Percentiles rank a stretch among this genome's conserved stretches.
phyloP scores from a whole-genome alignment of 2,888 invertebrate species.

The Polylopha cassiicola region DNA sequence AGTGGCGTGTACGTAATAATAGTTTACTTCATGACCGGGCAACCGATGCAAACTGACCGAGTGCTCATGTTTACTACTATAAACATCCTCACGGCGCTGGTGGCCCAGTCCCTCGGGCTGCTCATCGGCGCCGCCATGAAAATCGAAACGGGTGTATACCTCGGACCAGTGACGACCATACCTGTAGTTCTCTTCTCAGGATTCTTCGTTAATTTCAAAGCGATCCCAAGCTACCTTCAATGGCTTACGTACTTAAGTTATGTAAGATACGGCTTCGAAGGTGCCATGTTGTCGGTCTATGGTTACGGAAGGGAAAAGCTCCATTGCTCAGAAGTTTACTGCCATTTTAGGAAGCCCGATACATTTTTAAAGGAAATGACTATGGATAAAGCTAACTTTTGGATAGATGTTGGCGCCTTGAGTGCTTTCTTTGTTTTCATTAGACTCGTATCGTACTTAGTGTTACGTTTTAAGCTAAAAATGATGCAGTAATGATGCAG shows the following conservation, averaged over 20 bases:
- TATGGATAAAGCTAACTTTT: constrained; percentile 86
- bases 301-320: constrained; percentile 89
- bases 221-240: constrained; percentile 91
- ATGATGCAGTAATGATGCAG: constrained; percentile 69
- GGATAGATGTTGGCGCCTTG: constrained; percentile 91
- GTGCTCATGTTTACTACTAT: constrained; percentile 87
- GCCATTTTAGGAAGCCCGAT: constrained; percentile 88
- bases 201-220: constrained; percentile 95
- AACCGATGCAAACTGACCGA: constrained; percentile 91
- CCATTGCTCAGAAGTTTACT: constrained; percentile 88
- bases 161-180: constrained; percentile 93
- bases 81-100: constrained; percentile 89
- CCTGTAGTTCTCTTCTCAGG: constrained; percentile 95
- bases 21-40: constrained; percentile 96
- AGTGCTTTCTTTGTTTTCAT: constrained; percentile 87
- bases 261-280: constrained; percentile 93
- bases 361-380: constrained; percentile 91
- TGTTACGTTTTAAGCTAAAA: constrained; percentile 87
- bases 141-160: constrained; percentile 86
- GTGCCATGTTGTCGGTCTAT: constrained; percentile 93
- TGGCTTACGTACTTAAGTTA: constrained; percentile 95
- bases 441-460: constrained; percentile 87
- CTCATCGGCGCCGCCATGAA: constrained; percentile 95
- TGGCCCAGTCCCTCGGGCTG: constrained; percentile 94
- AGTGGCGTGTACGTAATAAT: constrained; percentile 92